Evolutionary conservation across 2,797 vertebrate genomes (phyloP).

Genomic region (Lates japonicus): DNA sequence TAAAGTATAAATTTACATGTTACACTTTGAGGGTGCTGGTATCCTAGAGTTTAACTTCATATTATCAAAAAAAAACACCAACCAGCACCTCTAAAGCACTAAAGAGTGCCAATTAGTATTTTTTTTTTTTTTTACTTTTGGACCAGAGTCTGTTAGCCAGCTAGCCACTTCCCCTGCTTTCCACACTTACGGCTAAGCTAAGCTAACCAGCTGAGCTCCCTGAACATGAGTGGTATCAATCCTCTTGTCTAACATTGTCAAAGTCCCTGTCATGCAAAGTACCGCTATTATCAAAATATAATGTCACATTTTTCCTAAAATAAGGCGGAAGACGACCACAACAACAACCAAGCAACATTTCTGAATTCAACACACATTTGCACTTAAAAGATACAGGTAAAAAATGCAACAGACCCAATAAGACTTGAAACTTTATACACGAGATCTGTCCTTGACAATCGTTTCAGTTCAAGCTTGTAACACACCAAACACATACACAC

Average conservation of each 20-base stretch:
- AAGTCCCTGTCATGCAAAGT: neutral
- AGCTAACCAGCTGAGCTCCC: neutral
- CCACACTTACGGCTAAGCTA: neutral
- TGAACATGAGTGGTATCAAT: neutral
- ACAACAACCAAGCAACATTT: constrained; percentile 50
- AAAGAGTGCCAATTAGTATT: neutral
- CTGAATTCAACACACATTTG: constrained; percentile 56
- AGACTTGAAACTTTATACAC: neutral
- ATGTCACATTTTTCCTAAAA: neutral
- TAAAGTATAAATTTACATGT: neutral
- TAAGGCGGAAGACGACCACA: neutral
- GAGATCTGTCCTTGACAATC: too few relatives aligned
- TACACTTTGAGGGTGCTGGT: neutral
- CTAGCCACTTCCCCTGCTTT: neutral
- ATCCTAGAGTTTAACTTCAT: too few relatives aligned
- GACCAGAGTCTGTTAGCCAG: too few relatives aligned
- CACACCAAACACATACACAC: constrained; percentile 39
- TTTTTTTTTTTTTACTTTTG: neutral
- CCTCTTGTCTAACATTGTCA: neutral
- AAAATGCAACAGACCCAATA: constrained; percentile 37
- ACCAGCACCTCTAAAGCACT: neutral
- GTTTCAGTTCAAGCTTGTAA: constrained; percentile 37
- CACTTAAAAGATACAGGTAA: constrained; percentile 46
- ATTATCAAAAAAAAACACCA: too few relatives aligned
- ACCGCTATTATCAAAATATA: neutral